Conservation (phyloP, 1,140 invertebrate genomes). For the Teleogryllus occipitalis region DNA sequence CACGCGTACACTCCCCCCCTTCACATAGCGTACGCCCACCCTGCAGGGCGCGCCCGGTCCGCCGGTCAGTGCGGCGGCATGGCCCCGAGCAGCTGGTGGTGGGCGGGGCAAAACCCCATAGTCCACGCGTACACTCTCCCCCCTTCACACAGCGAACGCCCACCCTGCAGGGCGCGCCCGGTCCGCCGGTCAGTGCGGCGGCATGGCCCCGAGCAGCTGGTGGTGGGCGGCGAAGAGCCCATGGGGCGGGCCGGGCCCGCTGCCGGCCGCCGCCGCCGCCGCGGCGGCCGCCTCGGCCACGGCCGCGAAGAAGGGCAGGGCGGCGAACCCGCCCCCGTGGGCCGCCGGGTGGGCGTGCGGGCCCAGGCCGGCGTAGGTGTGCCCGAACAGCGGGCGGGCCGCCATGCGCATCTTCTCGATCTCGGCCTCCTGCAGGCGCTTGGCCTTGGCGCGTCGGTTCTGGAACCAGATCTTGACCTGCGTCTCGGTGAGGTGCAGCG, state of each 20-base stretch:
- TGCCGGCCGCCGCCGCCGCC: not conserved
- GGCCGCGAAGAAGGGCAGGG: slow-evolving; percentile 14
- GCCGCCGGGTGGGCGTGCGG: not conserved
- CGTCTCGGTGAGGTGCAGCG: slow-evolving; percentile 89
- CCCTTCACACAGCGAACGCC: no score
- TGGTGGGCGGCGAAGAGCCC: slow-evolving; percentile 7
- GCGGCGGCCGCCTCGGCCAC: slow-evolving; percentile 13
- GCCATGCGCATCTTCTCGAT: slow-evolving; percentile 79
- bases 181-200: not conserved
- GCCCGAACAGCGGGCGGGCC: slow-evolving; percentile 37
- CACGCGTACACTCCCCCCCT: no score
- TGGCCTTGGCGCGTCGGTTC: slow-evolving; percentile 90
- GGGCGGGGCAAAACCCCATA: no score
- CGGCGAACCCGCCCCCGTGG: not conserved
- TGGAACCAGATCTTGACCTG: slow-evolving; percentile 98
- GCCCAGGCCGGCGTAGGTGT: not conserved
- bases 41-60: no score
- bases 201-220: not conserved
- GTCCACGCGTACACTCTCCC: no score
- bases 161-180: no score
- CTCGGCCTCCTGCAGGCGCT: slow-evolving; percentile 89
- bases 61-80: no score
- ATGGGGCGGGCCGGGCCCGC: not conserved
- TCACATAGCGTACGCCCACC: no score
- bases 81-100: no score